Evolutionary conservation across 2,797 vertebrate genomes (phyloP).

Genomic region (Taenioides sp.): DNA sequence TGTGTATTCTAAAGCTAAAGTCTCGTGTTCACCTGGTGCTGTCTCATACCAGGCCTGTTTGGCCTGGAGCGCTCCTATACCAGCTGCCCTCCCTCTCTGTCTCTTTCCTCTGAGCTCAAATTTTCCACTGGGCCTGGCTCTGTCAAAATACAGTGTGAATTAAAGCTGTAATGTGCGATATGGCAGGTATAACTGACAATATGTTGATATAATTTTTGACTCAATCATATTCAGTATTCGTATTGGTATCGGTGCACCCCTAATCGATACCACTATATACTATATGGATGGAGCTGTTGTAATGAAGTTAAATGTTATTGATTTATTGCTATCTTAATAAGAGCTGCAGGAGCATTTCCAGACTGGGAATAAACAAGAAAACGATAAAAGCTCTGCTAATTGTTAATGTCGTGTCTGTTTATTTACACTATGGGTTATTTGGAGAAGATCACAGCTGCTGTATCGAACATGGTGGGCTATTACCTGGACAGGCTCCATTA

Average conservation of each 20-base stretch:
- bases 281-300: not conserved
- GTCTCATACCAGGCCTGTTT: no score
- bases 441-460: no score
- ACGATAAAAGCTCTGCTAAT: constrained; percentile 5
- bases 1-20: no score
- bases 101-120: not conserved
- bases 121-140: not conserved
- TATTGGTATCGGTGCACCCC: no score
- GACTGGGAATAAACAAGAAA: constrained; percentile 12
- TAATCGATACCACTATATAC: no score
- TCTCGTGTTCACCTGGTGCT: no score
- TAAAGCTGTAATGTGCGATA: no score
- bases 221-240: no score
- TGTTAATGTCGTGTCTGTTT: constrained; percentile 2
- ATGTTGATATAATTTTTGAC: no score
- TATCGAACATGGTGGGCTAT: no score
- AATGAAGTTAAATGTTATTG: constrained; percentile 11
- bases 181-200: no score
- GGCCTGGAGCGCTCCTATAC: not conserved
- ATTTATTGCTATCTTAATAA: constrained; percentile 10
- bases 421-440: not conserved
- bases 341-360: not conserved
- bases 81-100: not conserved
- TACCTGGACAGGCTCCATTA: no score
- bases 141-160: not conserved